Base-by-base conservation (phyloP, 2,888 invertebrate genomes). In the Acrobasis consociella region DNA sequence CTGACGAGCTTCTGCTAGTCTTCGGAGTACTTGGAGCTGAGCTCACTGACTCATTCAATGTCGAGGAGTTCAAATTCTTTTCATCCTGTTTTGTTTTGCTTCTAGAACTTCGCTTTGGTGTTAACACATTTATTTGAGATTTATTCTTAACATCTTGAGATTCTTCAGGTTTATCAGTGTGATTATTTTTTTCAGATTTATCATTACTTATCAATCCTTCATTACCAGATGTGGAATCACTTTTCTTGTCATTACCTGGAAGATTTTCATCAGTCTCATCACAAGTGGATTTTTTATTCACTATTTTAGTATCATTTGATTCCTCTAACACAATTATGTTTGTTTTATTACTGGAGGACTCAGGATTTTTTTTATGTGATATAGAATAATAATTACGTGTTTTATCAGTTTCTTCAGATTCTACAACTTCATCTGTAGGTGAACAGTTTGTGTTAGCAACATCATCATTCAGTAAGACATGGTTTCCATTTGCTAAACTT, bases 21-120 rank as follows among this genome's bases (percentile, higher is more conserved):
- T 80, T 84, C 1, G 89, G 88, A 58, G 89, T 89, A 0, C 76
- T 69, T 0, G 76, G 73, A 60, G 73, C 77, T 2, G 83, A 81
- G 53, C 65, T 67, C 2, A 75, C 38, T 0, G 86, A 85, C n/a
- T 85, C 84, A 73, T 86, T 82, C 9, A 74, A 68, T 65, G 77
- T 78, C 72, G 68, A 69, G 7, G 79, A 68, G 65, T 81, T 80
- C 0, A 76, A 69, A 56, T 75, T 78, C 58, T 74, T 75, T n/a
- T 79, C 75, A 66, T 83, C 82, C 17, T 61, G 62, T 67, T 82
- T 83, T 1, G 72, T 64, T 69, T 75, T 85, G 59, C 75, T 85
- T 58, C 83, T 71, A 0, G 76, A 63, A 69, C 78, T 86, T 46
- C 83, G 76, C 70, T 85, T 89, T 11, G 86, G 85, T 46, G 85